phyloP scores from a whole-genome alignment of 2,888 invertebrate species.

The Diarsia brunnea region DNA sequence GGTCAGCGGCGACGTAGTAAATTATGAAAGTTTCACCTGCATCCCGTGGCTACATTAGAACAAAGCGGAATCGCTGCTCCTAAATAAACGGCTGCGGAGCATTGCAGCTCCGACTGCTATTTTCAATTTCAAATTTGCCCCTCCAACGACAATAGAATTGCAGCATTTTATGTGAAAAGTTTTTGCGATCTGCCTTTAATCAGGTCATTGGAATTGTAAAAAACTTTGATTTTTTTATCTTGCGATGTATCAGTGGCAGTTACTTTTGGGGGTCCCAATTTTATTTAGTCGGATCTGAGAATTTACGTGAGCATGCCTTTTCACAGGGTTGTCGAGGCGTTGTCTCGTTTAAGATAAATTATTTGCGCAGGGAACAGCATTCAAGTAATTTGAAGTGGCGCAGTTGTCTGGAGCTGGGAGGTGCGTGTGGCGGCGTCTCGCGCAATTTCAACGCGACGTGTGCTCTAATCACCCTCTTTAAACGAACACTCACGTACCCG shows the following conservation, averaged over 20 bases:
- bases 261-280: slow-evolving; percentile 40
- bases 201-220: slow-evolving; percentile 75
- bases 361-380: slow-evolving; percentile 60
- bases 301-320: slow-evolving; percentile 39
- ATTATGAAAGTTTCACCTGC: slow-evolving; percentile 82
- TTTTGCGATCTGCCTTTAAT: slow-evolving; percentile 78
- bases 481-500: slow-evolving; percentile 82
- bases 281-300: slow-evolving; percentile 47
- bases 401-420: slow-evolving; percentile 73
- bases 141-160: slow-evolving; percentile 83
- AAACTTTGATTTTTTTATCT: slow-evolving; percentile 66
- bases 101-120: slow-evolving; percentile 80
- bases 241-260: slow-evolving; percentile 57
- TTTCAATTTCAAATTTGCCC: slow-evolving; percentile 88
- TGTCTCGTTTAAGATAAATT: slow-evolving; percentile 68
- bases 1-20: slow-evolving; percentile 72
- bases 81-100: slow-evolving; percentile 79
- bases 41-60: slow-evolving; percentile 78
- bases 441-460: slow-evolving; percentile 81
- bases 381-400: slow-evolving; percentile 66
- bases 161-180: slow-evolving; percentile 81
- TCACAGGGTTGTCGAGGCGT: slow-evolving; percentile 33
- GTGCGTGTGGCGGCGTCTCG: slow-evolving; percentile 78
- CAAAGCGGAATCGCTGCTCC: slow-evolving; percentile 75
- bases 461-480: slow-evolving; percentile 86